Evolutionary conservation across 2,113 vertebrate species (phyloP).

Genomic region (Xyrauchen texanus): DNA sequence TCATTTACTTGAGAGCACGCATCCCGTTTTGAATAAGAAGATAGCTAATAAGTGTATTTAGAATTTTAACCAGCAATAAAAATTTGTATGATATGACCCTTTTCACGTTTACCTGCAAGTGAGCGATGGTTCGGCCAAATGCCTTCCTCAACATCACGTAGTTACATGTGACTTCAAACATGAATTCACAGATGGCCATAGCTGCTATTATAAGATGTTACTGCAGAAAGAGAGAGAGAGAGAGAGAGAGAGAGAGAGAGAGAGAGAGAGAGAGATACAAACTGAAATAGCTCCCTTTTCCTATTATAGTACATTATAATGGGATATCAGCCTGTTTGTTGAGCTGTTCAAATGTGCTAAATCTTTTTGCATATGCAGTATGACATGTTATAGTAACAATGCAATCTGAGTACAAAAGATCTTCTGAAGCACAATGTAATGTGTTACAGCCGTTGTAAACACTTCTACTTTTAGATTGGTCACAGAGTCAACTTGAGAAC

Average conservation of each 20-base stretch:
- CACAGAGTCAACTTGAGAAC: no score
- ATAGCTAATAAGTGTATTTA: constrained; percentile 67
- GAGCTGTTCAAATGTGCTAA: not conserved
- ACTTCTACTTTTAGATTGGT: no score
- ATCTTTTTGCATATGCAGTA: no score
- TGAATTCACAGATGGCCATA: constrained; percentile 85
- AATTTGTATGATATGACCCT: constrained; percentile 68
- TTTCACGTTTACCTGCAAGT: constrained; percentile 91
- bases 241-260: not conserved
- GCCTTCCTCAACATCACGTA: constrained; percentile 89
- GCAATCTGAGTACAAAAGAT: no score
- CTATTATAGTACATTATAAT: no score
- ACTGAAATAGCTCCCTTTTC: no score
- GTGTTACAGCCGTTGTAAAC: no score
- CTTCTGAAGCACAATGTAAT: no score
- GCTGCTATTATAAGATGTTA: constrained; percentile 83
- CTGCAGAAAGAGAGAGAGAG: constrained; percentile 59
- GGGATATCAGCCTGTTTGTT: no score
- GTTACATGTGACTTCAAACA: constrained; percentile 96
- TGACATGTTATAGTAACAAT: no score
- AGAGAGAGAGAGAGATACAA: not conserved
- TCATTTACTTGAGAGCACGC: no score
- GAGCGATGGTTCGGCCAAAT: constrained; percentile 86
- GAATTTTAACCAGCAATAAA: constrained; percentile 73
- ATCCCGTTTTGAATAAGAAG: no score